phyloP scores from a whole-genome alignment of 2,888 invertebrate genomes.

The Coleophora deauratella region DNA sequence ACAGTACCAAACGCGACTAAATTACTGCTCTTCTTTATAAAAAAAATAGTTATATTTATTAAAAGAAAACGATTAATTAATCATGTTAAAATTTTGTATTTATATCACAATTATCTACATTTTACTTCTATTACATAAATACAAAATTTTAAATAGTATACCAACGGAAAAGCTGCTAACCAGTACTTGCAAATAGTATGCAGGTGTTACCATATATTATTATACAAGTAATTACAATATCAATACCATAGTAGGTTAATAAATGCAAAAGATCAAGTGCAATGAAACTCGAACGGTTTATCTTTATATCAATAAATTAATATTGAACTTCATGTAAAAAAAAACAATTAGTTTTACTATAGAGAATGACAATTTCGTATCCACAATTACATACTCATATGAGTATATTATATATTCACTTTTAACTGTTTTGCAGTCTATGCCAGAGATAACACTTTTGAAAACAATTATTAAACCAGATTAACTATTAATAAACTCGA shows the following conservation, averaged over 20 bases:
- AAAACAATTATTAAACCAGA: constrained; percentile 71
- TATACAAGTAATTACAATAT: constrained; percentile 74
- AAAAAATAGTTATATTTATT: constrained; percentile 50
- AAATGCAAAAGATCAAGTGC: constrained; percentile 76
- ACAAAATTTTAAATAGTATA: constrained; percentile 72
- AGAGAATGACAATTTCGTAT: constrained; percentile 38
- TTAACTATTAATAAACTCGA: constrained; percentile 72
- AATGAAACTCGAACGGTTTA: constrained; percentile 58
- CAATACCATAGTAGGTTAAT: constrained; percentile 71
- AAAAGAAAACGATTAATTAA: constrained; percentile 66
- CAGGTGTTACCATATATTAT: constrained; percentile 68
- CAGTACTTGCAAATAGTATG: constrained; percentile 69
- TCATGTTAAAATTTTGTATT: constrained; percentile 74
- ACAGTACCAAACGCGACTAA: constrained; percentile 12
- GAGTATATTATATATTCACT: constrained; percentile 51
- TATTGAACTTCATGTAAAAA: constrained; percentile 54
- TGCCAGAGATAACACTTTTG: constrained; percentile 68
- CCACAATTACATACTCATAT: constrained; percentile 43
- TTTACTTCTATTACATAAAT: constrained; percentile 74
- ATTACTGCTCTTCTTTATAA: constrained; percentile 63
- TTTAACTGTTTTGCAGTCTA: constrained; percentile 52
- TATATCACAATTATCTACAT: constrained; percentile 74
- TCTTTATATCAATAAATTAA: constrained; percentile 47
- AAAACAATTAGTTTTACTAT: constrained; percentile 35
- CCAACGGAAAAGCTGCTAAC: constrained; percentile 71